Percentiles rank a stretch among this genome's conserved stretches.
phyloP scores from a whole-genome alignment of 2,113 vertebrate genomes.

The Erythrolamprus reginae region DNA sequence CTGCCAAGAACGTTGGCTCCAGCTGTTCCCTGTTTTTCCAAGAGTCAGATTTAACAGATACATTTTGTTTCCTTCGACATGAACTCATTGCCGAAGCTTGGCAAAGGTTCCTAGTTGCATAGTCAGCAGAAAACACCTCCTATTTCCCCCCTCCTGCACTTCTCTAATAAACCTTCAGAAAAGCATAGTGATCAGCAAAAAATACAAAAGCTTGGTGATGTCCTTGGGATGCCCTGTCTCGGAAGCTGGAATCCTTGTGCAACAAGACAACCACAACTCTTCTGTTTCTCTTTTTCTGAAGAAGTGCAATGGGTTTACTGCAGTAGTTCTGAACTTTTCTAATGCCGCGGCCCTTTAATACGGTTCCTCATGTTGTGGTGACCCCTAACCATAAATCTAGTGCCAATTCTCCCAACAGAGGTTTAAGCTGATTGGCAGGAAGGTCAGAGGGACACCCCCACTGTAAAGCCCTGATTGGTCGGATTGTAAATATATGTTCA shows the following conservation, averaged over 20 bases:
- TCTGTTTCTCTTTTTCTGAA: not conserved
- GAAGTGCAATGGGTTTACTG: not conserved
- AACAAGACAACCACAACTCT: not conserved
- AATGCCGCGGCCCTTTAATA: no score
- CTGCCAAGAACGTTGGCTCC: constrained; percentile 10
- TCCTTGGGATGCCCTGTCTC: not conserved
- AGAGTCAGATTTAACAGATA: not conserved
- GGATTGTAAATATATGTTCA: no score
- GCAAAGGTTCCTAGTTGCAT: constrained; percentile 9
- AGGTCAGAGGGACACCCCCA: no score
- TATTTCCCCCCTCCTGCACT: not conserved
- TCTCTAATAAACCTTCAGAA: constrained; percentile 10
- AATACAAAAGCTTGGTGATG: constrained; percentile 5
- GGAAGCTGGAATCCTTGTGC: no score
- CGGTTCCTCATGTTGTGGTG: no score
- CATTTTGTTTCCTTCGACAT: constrained; percentile 40
- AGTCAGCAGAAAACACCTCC: constrained; percentile 48
- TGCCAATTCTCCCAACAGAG: no score
- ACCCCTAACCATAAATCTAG: no score
- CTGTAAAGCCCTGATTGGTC: no score
- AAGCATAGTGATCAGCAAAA: not conserved
- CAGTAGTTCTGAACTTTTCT: no score
- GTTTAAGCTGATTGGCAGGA: no score
- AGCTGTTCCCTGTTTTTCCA: constrained; percentile 12
- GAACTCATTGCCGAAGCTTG: constrained; percentile 43